These are phyloP conservation scores for Pseudois nayaur DNA, from an alignment of 2,113 vertebrate species.

Conservation along the genomic window DNA sequence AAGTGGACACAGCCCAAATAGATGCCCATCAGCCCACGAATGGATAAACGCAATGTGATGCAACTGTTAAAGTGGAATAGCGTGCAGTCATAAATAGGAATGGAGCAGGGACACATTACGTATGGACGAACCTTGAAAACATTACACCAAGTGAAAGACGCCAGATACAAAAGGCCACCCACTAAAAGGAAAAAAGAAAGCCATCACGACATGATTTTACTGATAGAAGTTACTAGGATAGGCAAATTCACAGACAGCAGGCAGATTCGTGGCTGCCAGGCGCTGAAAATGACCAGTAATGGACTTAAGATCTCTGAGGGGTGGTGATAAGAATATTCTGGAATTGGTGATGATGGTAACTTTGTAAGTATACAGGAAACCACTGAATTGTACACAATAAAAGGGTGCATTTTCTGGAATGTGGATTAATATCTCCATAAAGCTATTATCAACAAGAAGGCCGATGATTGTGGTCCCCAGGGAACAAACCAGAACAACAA, in stretches of 20 bases:
- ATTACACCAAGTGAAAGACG: accelerated
- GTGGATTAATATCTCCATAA: background rate
- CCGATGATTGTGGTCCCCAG: background rate
- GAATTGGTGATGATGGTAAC: background rate
- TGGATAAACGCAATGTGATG: accelerated
- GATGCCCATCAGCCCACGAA: accelerated
- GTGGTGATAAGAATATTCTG: background rate
- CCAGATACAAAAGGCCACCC: background rate
- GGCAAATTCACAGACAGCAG: accelerated
- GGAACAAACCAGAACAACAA: accelerated
- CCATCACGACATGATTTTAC: accelerated
- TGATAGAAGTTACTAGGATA: accelerated
- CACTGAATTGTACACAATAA: too few species aligned
- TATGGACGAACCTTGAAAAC: accelerated
- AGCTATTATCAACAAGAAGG: background rate
- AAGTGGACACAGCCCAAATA: accelerated
- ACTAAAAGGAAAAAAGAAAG: background rate
- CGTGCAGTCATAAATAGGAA: accelerated
- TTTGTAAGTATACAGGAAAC: accelerated
- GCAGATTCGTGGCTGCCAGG: accelerated
- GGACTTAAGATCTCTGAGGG: accelerated
- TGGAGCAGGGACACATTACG: accelerated
- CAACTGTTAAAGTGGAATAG: accelerated
- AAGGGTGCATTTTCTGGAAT: background rate
- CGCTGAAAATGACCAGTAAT: accelerated